Evolutionary conservation across 2,888 invertebrate genomes (phyloP).

Genomic region (Drosophila stalkeri): DNA sequence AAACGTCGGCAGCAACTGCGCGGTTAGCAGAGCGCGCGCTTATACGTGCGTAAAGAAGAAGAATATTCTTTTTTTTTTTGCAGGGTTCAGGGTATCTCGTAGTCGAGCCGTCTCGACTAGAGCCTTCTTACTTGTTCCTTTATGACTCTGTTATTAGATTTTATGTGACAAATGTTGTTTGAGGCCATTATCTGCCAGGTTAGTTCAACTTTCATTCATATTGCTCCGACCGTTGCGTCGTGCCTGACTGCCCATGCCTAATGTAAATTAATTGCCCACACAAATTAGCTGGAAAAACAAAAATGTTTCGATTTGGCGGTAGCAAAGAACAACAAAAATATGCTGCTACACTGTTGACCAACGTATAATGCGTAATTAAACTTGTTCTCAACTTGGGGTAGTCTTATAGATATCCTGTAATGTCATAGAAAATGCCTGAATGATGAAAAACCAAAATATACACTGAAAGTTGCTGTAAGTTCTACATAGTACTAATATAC

Average conservation of each 20-base stretch:
- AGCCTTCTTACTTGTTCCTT: no score
- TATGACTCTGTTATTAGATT: slow-evolving; percentile 21
- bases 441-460: no score
- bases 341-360: slow-evolving; percentile 22
- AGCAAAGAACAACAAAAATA: slow-evolving; percentile 16
- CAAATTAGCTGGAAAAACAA: slow-evolving; percentile 68
- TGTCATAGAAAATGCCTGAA: no score
- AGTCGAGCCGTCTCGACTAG: no score
- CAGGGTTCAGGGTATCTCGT: no score
- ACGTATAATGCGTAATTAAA: slow-evolving; percentile 7
- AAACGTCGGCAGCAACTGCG: no score
- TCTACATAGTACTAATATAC: background rate
- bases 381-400: background rate
- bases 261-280: slow-evolving; percentile 72
- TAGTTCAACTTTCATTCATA: background rate
- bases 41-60: no score
- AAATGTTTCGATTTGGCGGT: slow-evolving; percentile 50
- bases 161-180: slow-evolving; percentile 17
- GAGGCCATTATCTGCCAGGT: slow-evolving; percentile 15
- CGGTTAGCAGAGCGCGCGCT: no score
- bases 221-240: background rate
- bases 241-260: slow-evolving; percentile 34
- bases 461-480: background rate
- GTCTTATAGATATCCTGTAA: slow-evolving; percentile 10
- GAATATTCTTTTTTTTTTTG: no score